These are phyloP conservation scores for Diplazon laetatorius DNA, from an alignment of 2,888 invertebrate genomes.

Conservation along the genomic window DNA sequence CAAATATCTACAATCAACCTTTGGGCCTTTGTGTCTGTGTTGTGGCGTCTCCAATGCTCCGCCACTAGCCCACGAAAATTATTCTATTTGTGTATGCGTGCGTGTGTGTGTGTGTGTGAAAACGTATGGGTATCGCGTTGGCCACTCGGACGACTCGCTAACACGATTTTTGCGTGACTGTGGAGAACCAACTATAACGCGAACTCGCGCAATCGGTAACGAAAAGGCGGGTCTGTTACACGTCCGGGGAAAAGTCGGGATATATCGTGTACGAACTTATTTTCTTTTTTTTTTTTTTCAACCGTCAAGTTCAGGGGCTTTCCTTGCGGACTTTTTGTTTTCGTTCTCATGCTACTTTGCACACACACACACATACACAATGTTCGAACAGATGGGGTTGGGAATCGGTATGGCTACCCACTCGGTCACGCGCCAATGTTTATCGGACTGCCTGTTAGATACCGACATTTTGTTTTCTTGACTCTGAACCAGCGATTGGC, in stretches of 20 bases:
- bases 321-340: slow-evolving; percentile 31
- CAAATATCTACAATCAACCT: neutral
- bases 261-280: slow-evolving; percentile 45
- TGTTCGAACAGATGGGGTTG: too few species aligned
- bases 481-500: too few species aligned
- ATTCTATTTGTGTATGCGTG: neutral
- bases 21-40: neutral
- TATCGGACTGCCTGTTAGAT: too few species aligned
- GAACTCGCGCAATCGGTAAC: slow-evolving; percentile 51
- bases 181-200: slow-evolving; percentile 44
- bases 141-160: slow-evolving; percentile 78
- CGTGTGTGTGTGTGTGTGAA: neutral
- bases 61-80: slow-evolving; percentile 1
- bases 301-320: slow-evolving; percentile 18
- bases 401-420: too few species aligned
- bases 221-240: slow-evolving; percentile 51
- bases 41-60: neutral
- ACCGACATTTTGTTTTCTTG: too few species aligned
- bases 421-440: too few species aligned
- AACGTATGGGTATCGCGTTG: slow-evolving; percentile 57
- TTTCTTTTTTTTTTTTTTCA: too few species aligned
- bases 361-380: too few species aligned
- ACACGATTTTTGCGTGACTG: slow-evolving; percentile 80
- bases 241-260: slow-evolving; percentile 26
- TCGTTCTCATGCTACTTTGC: slow-evolving; percentile 25